These are phyloP conservation scores for Tiliacea aurago DNA, from an alignment of 2,888 invertebrate species.

Conservation along the genomic window DNA sequence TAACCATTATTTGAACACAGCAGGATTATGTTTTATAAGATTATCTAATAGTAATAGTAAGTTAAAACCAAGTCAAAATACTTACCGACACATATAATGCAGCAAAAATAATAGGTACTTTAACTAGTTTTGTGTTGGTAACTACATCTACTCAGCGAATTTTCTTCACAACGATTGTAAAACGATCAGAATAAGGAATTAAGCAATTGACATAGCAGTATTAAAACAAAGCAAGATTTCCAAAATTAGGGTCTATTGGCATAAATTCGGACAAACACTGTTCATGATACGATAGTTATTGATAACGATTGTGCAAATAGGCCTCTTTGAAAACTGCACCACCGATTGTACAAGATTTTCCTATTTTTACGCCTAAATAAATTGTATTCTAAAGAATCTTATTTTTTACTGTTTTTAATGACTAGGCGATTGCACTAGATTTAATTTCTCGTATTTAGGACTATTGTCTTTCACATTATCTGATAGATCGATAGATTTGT, in stretches of 20 bases:
- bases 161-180: background rate
- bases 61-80: background rate
- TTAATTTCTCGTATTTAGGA: background rate
- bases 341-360: fast-evolving
- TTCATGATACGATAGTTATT: background rate
- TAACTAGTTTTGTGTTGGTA: background rate
- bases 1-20: background rate
- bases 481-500: background rate
- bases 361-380: background rate
- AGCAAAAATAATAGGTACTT: background rate
- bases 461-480: background rate
- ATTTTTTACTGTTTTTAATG: background rate
- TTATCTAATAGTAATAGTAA: background rate
- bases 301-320: background rate
- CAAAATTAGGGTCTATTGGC: background rate
- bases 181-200: background rate
- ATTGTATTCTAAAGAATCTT: background rate
- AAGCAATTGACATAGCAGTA: background rate
- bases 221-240: background rate
- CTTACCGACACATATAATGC: background rate
- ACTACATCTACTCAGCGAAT: background rate
- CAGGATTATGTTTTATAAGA: background rate
- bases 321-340: constrained; percentile 3
- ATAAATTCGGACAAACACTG: background rate
- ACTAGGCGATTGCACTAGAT: background rate